These are phyloP conservation scores for Heteromyza rotundicornis DNA, from an alignment of 2,888 invertebrate species.

Conservation along the genomic window DNA sequence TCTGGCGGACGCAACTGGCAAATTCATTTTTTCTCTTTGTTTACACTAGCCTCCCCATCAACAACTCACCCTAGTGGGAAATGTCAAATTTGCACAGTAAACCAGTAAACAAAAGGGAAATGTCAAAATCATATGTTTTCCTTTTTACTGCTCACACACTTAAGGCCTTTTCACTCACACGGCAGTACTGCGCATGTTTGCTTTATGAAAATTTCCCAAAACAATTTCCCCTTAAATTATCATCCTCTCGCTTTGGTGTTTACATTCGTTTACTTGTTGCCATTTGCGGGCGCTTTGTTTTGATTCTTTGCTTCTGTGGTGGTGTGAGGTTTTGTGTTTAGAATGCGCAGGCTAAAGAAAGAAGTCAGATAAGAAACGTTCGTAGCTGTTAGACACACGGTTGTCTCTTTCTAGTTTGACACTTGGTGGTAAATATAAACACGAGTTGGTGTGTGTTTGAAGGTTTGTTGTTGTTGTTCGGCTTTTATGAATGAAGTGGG, in stretches of 20 bases:
- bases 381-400: no score
- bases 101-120: constrained; percentile 11
- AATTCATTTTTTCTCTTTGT: not conserved
- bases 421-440: no score
- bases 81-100: constrained; percentile 10
- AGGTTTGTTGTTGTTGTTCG: no score
- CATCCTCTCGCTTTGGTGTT: constrained; percentile 32
- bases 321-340: no score
- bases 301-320: not conserved
- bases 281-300: not conserved
- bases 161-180: constrained; percentile 20
- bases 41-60: not conserved
- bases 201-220: constrained; percentile 51
- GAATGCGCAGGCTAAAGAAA: no score
- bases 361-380: no score
- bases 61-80: constrained; percentile 16
- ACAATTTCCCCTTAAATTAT: constrained; percentile 51
- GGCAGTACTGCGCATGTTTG: constrained; percentile 38
- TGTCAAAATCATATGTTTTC: constrained; percentile 33
- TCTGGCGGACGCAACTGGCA: constrained; percentile 28
- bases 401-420: no score
- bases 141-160: constrained; percentile 20
- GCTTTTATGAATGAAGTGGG: no score
- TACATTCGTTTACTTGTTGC: not conserved
- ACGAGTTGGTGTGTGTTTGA: no score